Conservation (phyloP, 2,113 vertebrate species). For the Hydrochoerus hydrochaeris region DNA sequence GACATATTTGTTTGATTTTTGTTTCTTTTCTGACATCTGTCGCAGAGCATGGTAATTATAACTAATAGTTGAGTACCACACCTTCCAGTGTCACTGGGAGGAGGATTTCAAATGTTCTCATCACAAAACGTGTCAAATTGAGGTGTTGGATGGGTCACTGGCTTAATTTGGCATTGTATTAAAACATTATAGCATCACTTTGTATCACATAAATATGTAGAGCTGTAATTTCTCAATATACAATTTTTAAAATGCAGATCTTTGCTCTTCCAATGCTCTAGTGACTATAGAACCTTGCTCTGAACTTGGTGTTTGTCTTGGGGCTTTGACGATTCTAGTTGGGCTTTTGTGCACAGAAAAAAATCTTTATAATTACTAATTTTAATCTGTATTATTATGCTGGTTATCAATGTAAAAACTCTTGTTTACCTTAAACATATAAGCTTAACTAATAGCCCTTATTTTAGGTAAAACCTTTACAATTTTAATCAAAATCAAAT, state of each 20-base stretch:
- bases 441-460: background rate
- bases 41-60: background rate
- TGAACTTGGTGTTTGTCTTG: background rate
- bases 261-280: background rate
- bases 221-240: background rate
- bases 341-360: background rate
- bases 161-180: background rate
- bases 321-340: background rate
- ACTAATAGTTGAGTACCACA: background rate
- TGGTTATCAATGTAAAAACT: background rate
- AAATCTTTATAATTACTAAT: background rate
- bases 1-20: background rate
- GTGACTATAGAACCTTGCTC: background rate
- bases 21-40: background rate
- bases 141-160: background rate
- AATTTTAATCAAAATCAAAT: constrained; percentile 31
- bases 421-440: background rate
- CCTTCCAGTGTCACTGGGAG: background rate
- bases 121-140: background rate
- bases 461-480: background rate
- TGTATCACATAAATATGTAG: background rate
- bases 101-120: background rate
- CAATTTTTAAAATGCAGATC: background rate
- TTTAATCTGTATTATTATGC: constrained; percentile 3
- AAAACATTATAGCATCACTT: background rate